A percentile compares a stretch with the other conserved stretches of the same genome.
phyloP scores from a whole-genome alignment of 64 coral and sea anemone species.

The Trachythela sp. region DNA sequence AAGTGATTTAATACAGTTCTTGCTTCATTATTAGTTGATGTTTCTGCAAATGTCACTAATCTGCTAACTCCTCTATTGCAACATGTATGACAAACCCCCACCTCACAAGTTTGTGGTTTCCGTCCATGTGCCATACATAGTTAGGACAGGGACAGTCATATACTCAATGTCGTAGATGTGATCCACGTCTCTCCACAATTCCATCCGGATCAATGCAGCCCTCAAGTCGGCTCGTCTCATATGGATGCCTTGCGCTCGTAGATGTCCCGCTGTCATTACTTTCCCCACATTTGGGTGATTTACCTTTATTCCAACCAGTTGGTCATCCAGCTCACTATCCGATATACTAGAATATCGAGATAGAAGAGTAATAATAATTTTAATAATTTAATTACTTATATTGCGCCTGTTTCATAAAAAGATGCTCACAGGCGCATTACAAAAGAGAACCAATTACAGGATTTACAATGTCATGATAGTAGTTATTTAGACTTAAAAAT shows the following conservation, averaged over 20 bases:
- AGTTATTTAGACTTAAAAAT: too few species aligned
- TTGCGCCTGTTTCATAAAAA: too few species aligned
- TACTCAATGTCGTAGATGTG: conserved; percentile 26
- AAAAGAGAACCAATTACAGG: too few species aligned
- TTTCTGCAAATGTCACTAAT: conserved; percentile 35
- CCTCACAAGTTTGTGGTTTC: conserved; percentile 36
- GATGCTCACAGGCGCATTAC: too few species aligned
- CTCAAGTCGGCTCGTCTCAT: background rate
- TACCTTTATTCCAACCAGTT: background rate
- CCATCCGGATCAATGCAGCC: conserved; percentile 34
- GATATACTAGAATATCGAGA: conserved; percentile 11
- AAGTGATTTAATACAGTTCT: conserved; percentile 35
- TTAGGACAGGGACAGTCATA: conserved; percentile 40
- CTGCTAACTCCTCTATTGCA: conserved; percentile 42
- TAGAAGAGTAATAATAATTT: too few species aligned
- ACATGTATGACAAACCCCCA: conserved; percentile 46
- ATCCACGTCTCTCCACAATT: background rate
- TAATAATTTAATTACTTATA: too few species aligned
- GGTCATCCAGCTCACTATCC: background rate
- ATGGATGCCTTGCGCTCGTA: background rate
- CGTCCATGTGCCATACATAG: conserved; percentile 39
- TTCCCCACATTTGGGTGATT: background rate
- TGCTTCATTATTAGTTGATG: conserved; percentile 40
- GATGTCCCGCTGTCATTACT: background rate
- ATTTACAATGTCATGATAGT: too few species aligned